Evolutionary conservation across 37 sponge, comb jelly and placozoan species (phyloP), one percentile per base, ranked within the genome.

Genomic region (Crambe crambe): DNA sequence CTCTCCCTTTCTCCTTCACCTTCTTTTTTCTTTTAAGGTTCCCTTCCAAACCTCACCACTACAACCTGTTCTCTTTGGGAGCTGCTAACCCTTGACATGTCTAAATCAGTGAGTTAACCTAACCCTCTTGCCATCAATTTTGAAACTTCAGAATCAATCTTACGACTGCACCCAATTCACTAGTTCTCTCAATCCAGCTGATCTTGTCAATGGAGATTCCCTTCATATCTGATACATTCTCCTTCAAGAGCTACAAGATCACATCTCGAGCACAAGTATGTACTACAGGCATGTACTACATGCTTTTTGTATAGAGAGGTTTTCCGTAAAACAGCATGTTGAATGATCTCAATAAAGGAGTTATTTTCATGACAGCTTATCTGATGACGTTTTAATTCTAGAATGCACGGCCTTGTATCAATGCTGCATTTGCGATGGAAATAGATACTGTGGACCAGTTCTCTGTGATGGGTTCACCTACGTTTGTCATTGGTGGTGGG

Each of bases 341-440:
- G n/a, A n/a, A n/a, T n/a, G n/a, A n/a, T n/a, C n/a, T n/a, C n/a
- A n/a, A n/a, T n/a, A n/a, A n/a, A n/a, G n/a, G n/a, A n/a, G n/a
- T n/a, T n/a, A n/a, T n/a, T n/a, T n/a, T n/a, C n/a, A n/a, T n/a
- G n/a, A n/a, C n/a, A n/a, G n/a, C n/a, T n/a, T n/a, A n/a, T n/a
- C n/a, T n/a, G n/a, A n/a, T n/a, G n/a, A n/a, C n/a, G n/a, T n/a
- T n/a, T n/a, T n/a, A n/a, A n/a, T n/a, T 27, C 38, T 61, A 86
- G 86, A 88, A 92, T 81, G 81, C 93, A n/a, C 89, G 85, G 68
- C 89, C 93, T 18, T 92, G 85, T 80, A 89, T 88, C 64, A 92
- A 88, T 61, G 93, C 93, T 30, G 86, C 75, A 12, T 92, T 92
- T 74, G 56, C 80, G 17, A 75, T 88, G 78, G 35, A 56, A 59